Evolutionary conservation across 2,113 vertebrate genomes (phyloP), one percentile per base, ranked within the genome.

Genomic region (rat (Rattus norvegicus)): DNA sequence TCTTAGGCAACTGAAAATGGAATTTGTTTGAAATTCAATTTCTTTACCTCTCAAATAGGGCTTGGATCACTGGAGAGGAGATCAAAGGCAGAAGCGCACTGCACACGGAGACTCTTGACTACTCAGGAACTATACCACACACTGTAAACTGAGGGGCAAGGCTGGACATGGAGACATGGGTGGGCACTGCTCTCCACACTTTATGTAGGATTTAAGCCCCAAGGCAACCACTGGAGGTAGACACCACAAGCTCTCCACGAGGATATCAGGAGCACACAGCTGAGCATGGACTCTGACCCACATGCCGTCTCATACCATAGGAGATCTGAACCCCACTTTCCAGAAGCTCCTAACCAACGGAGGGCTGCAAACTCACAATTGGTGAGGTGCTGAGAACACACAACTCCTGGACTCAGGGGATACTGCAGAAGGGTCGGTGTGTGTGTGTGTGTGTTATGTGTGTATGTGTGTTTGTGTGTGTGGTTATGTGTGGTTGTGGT

Each of bases 231-330:
- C 28, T 54, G 61, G 54, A 59, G 20, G 22, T 3, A 20, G 72
- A 59, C 1, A 75, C 39, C 16, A 5, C 4, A 39, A 76, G 28
- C 88, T 61, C 70, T 39, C 9, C 54, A 36, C 8, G 30, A 87
- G 65, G 85, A 87, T 33, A 36, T 36, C 30, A 39, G 10, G 36
- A 72, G 49, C 13, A 1, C 69, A 56, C 1, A 24, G 22, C 49
- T 14, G 19, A n/a, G 47, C 49, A 33, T 3, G 16, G 61, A 20
- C 39, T 30, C 84, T 86, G n/a, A 47, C n/a, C 39, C 5, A 54
- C 30, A 54, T 0, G n/a, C 8, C 2, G 9, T 4, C 10, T 65
- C 2, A 12, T 16, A 4, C 9, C 0, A 3, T 0, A 43, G 83
- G 75, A 24, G 43, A 4, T 28, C 0, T 3, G 65, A 59, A 13